These are phyloP conservation scores for Hippocampus abdominalis DNA, from an alignment of 2,113 vertebrate species.

Conservation along the genomic window DNA sequence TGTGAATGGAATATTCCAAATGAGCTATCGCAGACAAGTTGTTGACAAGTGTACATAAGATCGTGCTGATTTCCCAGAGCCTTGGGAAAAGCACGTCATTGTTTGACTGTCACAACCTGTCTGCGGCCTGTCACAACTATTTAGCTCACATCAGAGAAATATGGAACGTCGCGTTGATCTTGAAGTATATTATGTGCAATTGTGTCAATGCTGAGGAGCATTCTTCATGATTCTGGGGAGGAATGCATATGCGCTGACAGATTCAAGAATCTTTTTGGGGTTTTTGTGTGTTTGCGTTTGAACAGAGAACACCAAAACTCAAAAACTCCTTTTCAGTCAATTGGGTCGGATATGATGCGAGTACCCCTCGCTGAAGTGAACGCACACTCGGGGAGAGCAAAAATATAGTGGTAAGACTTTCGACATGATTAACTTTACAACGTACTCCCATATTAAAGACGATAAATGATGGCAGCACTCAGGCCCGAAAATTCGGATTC, in stretches of 20 bases:
- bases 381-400: neutral
- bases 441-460: conserved; percentile 30
- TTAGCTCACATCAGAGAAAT: neutral
- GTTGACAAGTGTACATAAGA: no score
- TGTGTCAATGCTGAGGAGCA: neutral
- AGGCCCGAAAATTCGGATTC: neutral
- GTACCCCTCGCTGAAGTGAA: no score
- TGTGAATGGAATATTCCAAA: no score
- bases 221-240: neutral
- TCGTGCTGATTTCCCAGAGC: neutral
- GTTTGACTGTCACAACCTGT: neutral
- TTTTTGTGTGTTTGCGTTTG: neutral
- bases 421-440: conserved; percentile 29
- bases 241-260: neutral
- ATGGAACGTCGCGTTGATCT: neutral
- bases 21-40: no score
- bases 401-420: conserved; percentile 6
- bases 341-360: neutral
- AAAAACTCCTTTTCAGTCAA: neutral
- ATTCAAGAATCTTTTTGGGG: neutral
- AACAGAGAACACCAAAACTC: neutral
- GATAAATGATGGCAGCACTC: neutral
- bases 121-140: neutral
- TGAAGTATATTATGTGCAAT: neutral
- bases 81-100: neutral